Percentiles rank a stretch among this genome's conserved stretches.
Conservation (phyloP, 2,113 vertebrate species). For the Planiliza haematocheilus region DNA sequence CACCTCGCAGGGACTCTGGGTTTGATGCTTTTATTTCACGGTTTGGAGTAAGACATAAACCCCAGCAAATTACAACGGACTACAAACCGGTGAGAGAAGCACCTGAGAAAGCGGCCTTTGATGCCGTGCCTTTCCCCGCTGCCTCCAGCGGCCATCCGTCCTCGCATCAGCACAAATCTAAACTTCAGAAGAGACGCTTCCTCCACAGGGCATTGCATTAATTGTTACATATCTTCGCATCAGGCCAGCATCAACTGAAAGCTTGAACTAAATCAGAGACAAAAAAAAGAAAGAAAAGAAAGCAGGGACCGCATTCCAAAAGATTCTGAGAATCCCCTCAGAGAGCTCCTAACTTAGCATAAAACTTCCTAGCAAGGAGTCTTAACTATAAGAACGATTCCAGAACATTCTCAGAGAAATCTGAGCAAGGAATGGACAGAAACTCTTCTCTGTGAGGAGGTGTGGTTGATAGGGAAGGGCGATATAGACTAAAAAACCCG, state of each 20-base stretch:
- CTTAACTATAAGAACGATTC: too few species aligned
- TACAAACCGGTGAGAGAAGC: constrained; percentile 51
- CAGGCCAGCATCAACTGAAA: background rate
- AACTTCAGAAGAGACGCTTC: constrained; percentile 47
- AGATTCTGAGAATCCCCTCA: too few species aligned
- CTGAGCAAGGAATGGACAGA: too few species aligned
- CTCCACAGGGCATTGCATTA: constrained; percentile 23
- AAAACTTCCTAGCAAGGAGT: too few species aligned
- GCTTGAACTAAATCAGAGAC: background rate
- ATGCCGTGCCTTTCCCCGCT: constrained; percentile 58
- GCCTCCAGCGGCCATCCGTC: constrained; percentile 67
- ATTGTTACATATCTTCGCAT: background rate
- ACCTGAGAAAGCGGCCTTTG: constrained; percentile 75
- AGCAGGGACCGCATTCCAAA: too few species aligned
- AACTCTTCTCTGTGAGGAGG: too few species aligned
- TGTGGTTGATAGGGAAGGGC: too few species aligned
- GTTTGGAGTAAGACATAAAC: constrained; percentile 67
- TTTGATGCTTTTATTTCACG: constrained; percentile 61
- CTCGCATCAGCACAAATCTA: constrained; percentile 68
- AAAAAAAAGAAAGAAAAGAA: background rate
- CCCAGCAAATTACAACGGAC: constrained; percentile 66
- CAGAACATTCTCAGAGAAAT: too few species aligned
- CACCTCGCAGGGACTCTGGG: constrained; percentile 16
- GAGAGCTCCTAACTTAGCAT: too few species aligned
- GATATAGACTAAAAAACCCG: too few species aligned